Evolutionary conservation across 2,113 vertebrate genomes (phyloP), one percentile per base, ranked within the genome.

Genomic region (Anolis sagrei): DNA sequence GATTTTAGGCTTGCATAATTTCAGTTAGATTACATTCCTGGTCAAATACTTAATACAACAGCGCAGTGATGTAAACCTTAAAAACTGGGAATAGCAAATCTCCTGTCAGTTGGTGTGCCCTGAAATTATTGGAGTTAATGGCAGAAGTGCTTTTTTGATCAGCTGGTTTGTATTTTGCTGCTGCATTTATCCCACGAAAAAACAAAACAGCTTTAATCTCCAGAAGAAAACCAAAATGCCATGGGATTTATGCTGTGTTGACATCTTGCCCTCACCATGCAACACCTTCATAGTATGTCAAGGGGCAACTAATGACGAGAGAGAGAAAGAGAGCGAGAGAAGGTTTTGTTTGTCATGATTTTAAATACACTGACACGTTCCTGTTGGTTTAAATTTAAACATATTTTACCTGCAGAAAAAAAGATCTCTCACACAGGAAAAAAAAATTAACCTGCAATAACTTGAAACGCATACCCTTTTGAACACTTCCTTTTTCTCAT

Each of bases 181-280:
- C 96, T 97, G 96, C 96, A 96, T 96, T 96, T 97, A 97, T 97
- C 96, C 96, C 97, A 97, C 97, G 96, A 97, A 96, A 97, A 97
- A 97, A n/a, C n/a, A n/a, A 97, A 97, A 97, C 96, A 96, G 97
- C 97, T 97, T 97, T 97, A 97, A 97, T 96, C 95, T 96, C 96
- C 97, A 96, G 96, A 97, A 96, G 96, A 97, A 97, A 97, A 97
- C 96, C 97, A 97, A 97, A 97, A 97, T 95, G 94, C 94, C 92
- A 94, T 82, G 96, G 96, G 96, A 97, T 97, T 96, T 96, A 96
- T 97, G 97, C 96, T 97, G 94, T 97, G 89, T 96, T 96, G 95
- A 96, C 96, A 96, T 95, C 95, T 95, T 96, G 96, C 95, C 96
- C 97, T 96, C 96, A 95, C 94, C 94, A 92, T 93, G 91, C 95